Conservation (phyloP, 2,797 vertebrate species). For the Chloroceryle amazona region DNA sequence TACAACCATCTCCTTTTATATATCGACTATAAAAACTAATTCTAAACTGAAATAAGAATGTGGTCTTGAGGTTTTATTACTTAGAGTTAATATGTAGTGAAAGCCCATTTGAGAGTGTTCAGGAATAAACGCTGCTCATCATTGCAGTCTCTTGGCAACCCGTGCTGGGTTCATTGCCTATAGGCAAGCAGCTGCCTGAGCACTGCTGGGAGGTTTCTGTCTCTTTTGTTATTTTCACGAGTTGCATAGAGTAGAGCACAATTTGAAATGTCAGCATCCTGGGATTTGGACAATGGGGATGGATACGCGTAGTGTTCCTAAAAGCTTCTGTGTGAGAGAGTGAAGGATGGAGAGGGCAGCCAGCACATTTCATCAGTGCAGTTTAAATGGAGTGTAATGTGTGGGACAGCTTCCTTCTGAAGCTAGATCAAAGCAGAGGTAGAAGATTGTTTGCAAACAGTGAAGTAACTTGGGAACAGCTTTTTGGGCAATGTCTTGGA, state of each 20-base stretch:
- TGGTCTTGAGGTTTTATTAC: conserved; percentile 28
- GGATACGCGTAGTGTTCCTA: background rate
- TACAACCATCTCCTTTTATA: conserved; percentile 18
- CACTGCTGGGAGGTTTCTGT: conserved; percentile 35
- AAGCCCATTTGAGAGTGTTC: conserved; percentile 16
- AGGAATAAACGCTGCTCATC: conserved; percentile 45
- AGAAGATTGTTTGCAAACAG: conserved; percentile 5
- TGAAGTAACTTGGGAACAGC: background rate
- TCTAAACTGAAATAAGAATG: conserved; percentile 14
- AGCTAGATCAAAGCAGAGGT: conserved; percentile 2
- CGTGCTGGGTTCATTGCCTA: background rate
- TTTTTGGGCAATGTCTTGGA: background rate
- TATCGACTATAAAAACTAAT: background rate
- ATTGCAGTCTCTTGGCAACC: conserved; percentile 52
- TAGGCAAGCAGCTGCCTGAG: conserved; percentile 3
- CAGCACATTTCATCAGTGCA: background rate
- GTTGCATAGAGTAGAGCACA: background rate
- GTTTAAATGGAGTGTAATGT: background rate
- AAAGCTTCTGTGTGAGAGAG: background rate
- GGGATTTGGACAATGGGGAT: background rate
- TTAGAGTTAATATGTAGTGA: background rate
- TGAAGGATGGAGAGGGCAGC: background rate
- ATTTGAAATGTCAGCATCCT: conserved; percentile 16
- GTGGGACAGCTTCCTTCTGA: background rate
- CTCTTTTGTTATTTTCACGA: background rate